Conservation (phyloP, 1,140 invertebrate species). For the Apocrypta bakeri region DNA sequence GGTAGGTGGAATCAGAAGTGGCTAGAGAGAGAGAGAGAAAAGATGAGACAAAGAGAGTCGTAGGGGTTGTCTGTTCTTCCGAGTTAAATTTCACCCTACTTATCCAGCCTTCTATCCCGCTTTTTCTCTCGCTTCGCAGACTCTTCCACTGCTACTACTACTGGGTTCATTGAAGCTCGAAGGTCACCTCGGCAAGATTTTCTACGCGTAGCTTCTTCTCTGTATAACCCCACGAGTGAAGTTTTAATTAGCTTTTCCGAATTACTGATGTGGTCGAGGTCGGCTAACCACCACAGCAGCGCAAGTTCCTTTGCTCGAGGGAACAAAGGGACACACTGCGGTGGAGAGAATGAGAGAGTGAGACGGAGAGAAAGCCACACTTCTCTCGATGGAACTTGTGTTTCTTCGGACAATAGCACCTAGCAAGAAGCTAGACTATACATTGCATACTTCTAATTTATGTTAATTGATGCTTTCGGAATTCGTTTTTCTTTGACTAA, state of each 20-base stretch:
- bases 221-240: conserved; percentile 61
- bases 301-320: conserved; percentile 54
- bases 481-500: neutral
- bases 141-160: neutral
- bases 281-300: conserved; percentile 51
- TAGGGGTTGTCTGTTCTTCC: conserved; percentile 26
- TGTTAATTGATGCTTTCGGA: conserved; percentile 23
- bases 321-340: conserved; percentile 54
- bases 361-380: neutral
- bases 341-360: neutral
- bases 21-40: conserved; percentile 29
- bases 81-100: conserved; percentile 52
- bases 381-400: neutral
- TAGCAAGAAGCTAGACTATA: neutral
- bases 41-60: conserved; percentile 17
- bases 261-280: conserved; percentile 63
- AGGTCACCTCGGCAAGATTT: conserved; percentile 37
- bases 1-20: neutral
- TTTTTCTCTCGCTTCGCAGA: neutral
- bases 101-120: conserved; percentile 7
- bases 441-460: neutral
- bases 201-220: conserved; percentile 42
- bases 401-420: conserved; percentile 56
- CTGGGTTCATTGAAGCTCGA: conserved; percentile 6
- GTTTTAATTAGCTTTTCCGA: conserved; percentile 69